These are phyloP conservation scores for Amblyraja radiata DNA, from an alignment of 2,797 vertebrate genomes.

Conservation along the genomic window DNA sequence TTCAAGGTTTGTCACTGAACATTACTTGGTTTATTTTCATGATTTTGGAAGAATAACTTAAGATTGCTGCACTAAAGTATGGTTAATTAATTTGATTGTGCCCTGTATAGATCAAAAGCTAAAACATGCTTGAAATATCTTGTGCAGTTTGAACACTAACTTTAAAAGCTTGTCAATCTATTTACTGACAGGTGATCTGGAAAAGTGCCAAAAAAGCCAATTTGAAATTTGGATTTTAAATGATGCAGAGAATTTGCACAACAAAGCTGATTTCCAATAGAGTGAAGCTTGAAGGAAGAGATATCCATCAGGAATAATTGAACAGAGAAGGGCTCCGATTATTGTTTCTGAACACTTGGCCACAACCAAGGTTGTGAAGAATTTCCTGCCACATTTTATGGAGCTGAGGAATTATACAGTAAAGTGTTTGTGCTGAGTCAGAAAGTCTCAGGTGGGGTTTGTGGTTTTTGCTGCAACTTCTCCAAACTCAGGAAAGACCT, in stretches of 20 bases:
- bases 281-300: neutral
- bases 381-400: neutral
- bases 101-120: neutral
- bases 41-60: neutral
- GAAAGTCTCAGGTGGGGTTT: neutral
- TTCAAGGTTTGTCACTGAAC: neutral
- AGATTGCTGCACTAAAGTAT: neutral
- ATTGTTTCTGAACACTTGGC: no score
- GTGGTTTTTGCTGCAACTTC: neutral
- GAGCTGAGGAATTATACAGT: neutral
- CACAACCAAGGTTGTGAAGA: neutral
- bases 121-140: neutral
- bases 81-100: neutral
- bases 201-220: neutral
- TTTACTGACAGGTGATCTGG: neutral
- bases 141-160: neutral
- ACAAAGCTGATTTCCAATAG: neutral
- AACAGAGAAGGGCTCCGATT: no score
- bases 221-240: neutral
- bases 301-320: neutral
- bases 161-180: neutral
- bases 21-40: neutral
- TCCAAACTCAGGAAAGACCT: neutral
- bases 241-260: neutral
- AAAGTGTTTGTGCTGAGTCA: neutral